A percentile compares a stretch with the other conserved stretches of the same genome.
These are phyloP conservation scores for Anneissia japonica DNA, from an alignment of 35 echinoderm and acorn worm species.

Conservation along the genomic window DNA sequence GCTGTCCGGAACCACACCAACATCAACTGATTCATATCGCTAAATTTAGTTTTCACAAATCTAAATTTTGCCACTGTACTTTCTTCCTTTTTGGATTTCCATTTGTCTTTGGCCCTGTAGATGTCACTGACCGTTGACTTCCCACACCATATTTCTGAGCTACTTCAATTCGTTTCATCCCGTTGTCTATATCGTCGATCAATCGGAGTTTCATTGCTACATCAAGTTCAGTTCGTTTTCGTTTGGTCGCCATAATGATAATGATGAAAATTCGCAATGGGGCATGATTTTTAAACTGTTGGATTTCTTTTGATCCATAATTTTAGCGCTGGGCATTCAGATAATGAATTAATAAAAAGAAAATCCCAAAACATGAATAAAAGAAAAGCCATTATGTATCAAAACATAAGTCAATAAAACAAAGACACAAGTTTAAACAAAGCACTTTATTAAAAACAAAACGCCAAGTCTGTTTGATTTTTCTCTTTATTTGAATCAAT, in stretches of 20 bases:
- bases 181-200: neutral
- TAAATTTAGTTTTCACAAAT: neutral
- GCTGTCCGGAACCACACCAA: neutral
- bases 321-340: no score
- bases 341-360: no score
- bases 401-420: no score
- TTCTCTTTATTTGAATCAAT: no score
- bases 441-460: no score
- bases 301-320: no score
- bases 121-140: neutral
- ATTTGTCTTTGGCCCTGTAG: neutral
- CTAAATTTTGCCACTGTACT: neutral
- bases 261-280: no score
- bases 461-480: no score
- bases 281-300: no score
- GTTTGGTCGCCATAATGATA: neutral
- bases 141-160: neutral
- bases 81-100: neutral
- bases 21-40: neutral
- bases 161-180: neutral
- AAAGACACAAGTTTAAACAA: no score
- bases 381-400: no score
- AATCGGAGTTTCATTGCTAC: neutral
- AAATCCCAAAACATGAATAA: no score
- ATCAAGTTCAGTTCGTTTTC: neutral